phyloP scores from a whole-genome alignment of 2,797 vertebrate species.

The Falco peregrinus region DNA sequence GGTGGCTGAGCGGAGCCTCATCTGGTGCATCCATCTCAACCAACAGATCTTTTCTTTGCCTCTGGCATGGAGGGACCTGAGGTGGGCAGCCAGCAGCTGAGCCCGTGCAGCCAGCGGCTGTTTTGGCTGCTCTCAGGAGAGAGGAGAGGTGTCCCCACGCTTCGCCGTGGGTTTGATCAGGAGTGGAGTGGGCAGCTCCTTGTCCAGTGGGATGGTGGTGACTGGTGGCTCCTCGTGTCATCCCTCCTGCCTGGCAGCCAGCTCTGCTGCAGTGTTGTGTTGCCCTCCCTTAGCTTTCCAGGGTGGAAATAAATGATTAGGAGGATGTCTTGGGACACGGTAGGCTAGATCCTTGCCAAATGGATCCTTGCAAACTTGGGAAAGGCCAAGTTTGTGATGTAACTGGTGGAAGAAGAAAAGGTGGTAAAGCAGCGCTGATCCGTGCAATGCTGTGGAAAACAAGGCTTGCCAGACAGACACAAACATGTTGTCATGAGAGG shows the following conservation, averaged over 20 bases:
- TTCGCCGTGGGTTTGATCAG: background rate
- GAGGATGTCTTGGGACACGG: background rate
- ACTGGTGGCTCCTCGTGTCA: background rate
- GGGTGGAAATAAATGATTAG: background rate
- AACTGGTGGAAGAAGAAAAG: background rate
- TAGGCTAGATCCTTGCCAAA: background rate
- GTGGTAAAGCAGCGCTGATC: background rate
- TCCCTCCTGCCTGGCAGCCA: background rate
- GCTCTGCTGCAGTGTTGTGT: background rate
- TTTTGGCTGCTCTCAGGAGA: background rate
- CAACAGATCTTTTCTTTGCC: background rate
- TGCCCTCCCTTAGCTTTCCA: background rate
- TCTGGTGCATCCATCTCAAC: background rate
- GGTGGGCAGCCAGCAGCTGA: background rate
- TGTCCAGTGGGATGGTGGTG: background rate
- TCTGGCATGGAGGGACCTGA: background rate
- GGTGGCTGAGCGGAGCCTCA: background rate
- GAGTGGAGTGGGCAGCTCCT: background rate
- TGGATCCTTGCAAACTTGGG: background rate
- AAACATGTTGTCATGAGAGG: background rate
- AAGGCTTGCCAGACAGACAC: background rate
- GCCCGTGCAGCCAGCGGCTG: background rate
- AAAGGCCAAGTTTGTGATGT: no score
- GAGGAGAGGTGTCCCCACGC: background rate
- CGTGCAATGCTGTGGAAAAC: background rate